A percentile compares a stretch with the other conserved stretches of the same genome.
phyloP scores from a whole-genome alignment of 2,113 vertebrate species.

The Percopsis transmontana region DNA sequence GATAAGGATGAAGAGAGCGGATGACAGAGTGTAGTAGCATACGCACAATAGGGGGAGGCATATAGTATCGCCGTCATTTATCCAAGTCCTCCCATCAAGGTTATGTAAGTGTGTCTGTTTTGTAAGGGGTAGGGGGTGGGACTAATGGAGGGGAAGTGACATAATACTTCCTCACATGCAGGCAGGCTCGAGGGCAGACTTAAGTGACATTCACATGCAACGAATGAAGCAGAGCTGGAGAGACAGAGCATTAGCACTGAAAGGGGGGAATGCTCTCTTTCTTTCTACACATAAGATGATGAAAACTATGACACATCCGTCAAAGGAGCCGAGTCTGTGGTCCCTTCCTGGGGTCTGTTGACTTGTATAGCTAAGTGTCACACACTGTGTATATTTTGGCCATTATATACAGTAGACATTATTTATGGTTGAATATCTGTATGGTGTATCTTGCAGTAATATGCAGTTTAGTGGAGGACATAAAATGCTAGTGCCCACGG shows the following conservation, averaged over 20 bases:
- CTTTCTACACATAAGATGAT: slow-evolving; percentile 14
- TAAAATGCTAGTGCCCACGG: too few species aligned
- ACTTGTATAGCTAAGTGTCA: too few species aligned
- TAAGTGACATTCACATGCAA: slow-evolving; percentile 53
- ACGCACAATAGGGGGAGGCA: slow-evolving; percentile 25
- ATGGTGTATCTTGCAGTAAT: too few species aligned
- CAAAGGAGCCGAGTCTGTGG: slow-evolving; percentile 11
- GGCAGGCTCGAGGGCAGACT: slow-evolving; percentile 56
- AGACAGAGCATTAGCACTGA: slow-evolving; percentile 7
- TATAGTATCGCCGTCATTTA: slow-evolving; percentile 40
- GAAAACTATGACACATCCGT: slow-evolving; percentile 37
- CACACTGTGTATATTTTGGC: too few species aligned
- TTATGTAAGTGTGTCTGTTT: slow-evolving; percentile 68
- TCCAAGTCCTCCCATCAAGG: slow-evolving; percentile 54
- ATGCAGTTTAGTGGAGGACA: too few species aligned
- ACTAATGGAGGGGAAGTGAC: slow-evolving; percentile 67
- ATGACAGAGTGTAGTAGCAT: slow-evolving; percentile 10
- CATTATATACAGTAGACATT: too few species aligned
- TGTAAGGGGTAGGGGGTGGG: slow-evolving; percentile 11
- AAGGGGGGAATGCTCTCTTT: slow-evolving; percentile 9
- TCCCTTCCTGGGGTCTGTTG: too few species aligned
- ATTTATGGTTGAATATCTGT: too few species aligned
- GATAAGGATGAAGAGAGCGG: slow-evolving; percentile 9
- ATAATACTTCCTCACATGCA: slow-evolving; percentile 59
- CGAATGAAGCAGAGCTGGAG: slow-evolving; percentile 19